Conservation (phyloP, 2,797 vertebrate genomes). For the Odontamblyopus lacepedii region DNA sequence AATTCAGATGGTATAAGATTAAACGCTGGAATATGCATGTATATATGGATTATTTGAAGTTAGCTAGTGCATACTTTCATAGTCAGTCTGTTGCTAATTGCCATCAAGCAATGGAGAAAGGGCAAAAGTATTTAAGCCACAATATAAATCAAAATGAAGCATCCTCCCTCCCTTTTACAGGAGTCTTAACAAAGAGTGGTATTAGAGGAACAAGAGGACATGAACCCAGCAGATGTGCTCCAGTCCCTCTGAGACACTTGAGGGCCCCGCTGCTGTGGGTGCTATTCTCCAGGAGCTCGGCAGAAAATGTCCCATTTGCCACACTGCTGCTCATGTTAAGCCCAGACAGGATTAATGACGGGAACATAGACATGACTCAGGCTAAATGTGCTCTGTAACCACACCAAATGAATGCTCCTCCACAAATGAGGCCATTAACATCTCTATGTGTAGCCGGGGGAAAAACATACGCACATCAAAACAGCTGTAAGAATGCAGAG, state of each 20-base stretch:
- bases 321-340: constrained; percentile 36
- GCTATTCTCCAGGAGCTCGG: constrained; percentile 45
- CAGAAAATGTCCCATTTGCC: constrained; percentile 53
- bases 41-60: not conserved
- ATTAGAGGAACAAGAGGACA: constrained; percentile 42
- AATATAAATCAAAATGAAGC: constrained; percentile 20
- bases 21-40: not conserved
- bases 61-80: not conserved
- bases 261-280: constrained; percentile 21
- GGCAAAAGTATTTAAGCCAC: constrained; percentile 3
- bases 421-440: constrained; percentile 21
- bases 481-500: not conserved
- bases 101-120: not conserved
- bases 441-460: not conserved
- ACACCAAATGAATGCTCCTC: constrained; percentile 32
- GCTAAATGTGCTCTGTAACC: constrained; percentile 44
- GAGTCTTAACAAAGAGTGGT: constrained; percentile 47
- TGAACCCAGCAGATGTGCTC: constrained; percentile 58
- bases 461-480: constrained; percentile 6
- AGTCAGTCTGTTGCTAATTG: not conserved
- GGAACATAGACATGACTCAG: constrained; percentile 44
- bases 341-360: constrained; percentile 45
- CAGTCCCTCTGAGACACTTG: constrained; percentile 48
- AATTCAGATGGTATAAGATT: not conserved
- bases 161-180: constrained; percentile 21